Evolutionary conservation across 2,797 vertebrate species (phyloP), one percentile per base, ranked within the genome.

Genomic region (Erpetoichthys calabaricus): DNA sequence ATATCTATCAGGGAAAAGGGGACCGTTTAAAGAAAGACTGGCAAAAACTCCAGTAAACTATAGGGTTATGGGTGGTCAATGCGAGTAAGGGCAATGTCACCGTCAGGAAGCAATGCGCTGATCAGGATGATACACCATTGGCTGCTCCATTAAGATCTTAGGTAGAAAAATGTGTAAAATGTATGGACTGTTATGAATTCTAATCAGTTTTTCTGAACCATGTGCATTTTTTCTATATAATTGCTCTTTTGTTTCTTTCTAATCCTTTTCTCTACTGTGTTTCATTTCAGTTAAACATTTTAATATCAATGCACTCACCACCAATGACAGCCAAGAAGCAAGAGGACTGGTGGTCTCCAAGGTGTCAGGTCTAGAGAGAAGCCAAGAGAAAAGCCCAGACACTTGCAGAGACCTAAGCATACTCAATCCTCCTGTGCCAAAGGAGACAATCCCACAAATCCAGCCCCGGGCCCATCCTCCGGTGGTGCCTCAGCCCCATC

Each of bases 351-450:
- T 83, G 71, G 77, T 88, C 77, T 85, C 87, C 58, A 90, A 94
- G 84, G 90, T 98, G 74, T 98, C 94, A 64, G 94, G 94, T 79
- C 79, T 98, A 96, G 94, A 97, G 80, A 85, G 93, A 69, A 98
- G 94, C 67, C 94, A 96, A 79, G 93, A 98, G 82, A 90, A 87
- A 78, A 98, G 90, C 78, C 88, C 90, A 80, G 92, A 97, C 73
- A 83, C 81, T 71, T 84, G 81, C 71, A 86, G 83, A 73, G 90
- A 92, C 58, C 77, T 76, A 0, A 57, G 77, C 2, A 10, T 77
- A 51, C 82, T 86, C 58, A 85, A 82, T 64, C 65, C 85, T 5
- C 73, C 74, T 68, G 75, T 75, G 74, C 83, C 85, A 63, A 86
- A 81, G 70, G 86, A 80, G 60, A 74, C 81, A 42, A 72, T 73